Percentiles rank a stretch among this genome's conserved stretches.
Evolutionary conservation across 37 sponge, comb jelly and placozoan genomes (phyloP).

Genomic region (Cladorhizidae sp.): DNA sequence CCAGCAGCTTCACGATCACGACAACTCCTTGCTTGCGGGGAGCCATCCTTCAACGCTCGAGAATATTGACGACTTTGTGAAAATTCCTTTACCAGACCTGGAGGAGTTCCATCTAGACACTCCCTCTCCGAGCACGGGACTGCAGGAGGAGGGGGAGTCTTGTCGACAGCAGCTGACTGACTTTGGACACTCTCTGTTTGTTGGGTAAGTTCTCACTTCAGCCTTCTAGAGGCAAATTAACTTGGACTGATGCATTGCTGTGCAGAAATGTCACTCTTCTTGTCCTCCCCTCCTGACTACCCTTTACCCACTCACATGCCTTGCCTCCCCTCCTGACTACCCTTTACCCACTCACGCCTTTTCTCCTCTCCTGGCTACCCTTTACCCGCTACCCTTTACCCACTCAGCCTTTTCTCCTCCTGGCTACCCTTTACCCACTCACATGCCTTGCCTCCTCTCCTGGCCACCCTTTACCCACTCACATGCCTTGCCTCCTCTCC

Average conservation of each 20-base stretch:
- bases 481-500: background rate
- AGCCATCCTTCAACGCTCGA: background rate
- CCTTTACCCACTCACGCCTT: no score
- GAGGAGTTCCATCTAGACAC: constrained; percentile 16
- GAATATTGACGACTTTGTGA: constrained; percentile 25
- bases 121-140: background rate
- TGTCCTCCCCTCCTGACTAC: background rate
- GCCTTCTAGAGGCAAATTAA: no score
- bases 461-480: no score
- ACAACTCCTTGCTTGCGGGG: background rate
- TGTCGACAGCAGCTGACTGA: constrained; percentile 28
- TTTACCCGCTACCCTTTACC: background rate
- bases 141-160: background rate
- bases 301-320: background rate
- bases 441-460: no score
- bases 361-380: no score
- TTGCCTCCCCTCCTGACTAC: background rate
- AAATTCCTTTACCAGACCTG: constrained; percentile 18
- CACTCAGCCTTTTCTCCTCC: background rate
- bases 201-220: constrained; percentile 17
- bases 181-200: constrained; percentile 68
- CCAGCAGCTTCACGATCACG: background rate
- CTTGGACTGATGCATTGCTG: no score
- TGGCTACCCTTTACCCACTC: no score
- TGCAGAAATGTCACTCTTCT: background rate